Conservation (phyloP, 2,113 vertebrate genomes). For the Vidua macroura region DNA sequence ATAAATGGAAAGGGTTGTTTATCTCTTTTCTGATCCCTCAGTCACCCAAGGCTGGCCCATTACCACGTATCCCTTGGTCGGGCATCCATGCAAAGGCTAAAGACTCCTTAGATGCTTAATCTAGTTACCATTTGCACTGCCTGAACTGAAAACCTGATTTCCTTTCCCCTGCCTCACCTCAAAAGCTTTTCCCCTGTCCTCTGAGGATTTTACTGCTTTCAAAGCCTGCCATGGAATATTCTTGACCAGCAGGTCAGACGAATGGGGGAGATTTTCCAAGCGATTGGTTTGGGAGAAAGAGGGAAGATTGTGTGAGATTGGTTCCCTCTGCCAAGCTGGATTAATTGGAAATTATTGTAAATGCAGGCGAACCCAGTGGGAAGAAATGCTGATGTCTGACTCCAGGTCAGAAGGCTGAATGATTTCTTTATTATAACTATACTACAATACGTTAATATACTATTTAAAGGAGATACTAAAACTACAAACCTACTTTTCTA, state of each 20-base stretch:
- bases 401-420: no score
- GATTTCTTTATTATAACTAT: no score
- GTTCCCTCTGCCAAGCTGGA: neutral
- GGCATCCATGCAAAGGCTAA: neutral
- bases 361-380: no score
- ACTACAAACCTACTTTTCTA: no score
- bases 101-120: neutral
- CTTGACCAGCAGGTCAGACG: neutral
- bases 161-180: neutral
- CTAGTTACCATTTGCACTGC: neutral
- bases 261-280: neutral
- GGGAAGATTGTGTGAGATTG: neutral
- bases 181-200: neutral
- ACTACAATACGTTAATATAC: no score
- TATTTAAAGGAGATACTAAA: no score
- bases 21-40: neutral
- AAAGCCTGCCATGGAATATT: neutral
- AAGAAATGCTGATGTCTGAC: no score
- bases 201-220: neutral
- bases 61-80: neutral
- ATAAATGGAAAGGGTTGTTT: neutral
- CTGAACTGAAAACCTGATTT: neutral
- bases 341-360: neutral
- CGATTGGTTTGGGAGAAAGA: neutral
- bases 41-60: neutral